Evolutionary conservation across 2,113 vertebrate genomes (phyloP), one percentile per base, ranked within the genome.

Genomic region (Nothobranchius kuhntae): DNA sequence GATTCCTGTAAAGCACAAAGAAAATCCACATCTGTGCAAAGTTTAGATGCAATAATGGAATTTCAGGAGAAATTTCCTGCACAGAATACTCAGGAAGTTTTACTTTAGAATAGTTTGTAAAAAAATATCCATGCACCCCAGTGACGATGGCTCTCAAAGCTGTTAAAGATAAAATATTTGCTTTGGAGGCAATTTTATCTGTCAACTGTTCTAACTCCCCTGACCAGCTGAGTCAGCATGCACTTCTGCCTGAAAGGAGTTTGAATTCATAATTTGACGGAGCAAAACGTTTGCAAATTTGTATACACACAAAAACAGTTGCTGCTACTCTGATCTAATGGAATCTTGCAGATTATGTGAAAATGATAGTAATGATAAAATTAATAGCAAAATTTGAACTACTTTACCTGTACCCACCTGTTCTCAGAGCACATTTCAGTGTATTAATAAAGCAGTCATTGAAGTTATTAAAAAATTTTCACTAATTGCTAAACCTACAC

Each of bases 21-120:
- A 17, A 52, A 57, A 46, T 7, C 52, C 53, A 14, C 59, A 17
- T 45, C n/a, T 51, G 7, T 17, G 15, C 7, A 17, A 40, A 2
- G 26, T 35, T 30, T 44, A 30, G 56, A 65, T 36, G 36, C 15
- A n/a, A 46, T 21, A 44, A 2, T 3, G 17, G n/a, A 14, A 71
- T 44, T 63, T 53, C 3, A 52, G 30, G 17, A 21, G 12, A 40
- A 30, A 48, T 71, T 53, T 24, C 47, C 53, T 65, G 46, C 30
- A n/a, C 17, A 30, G 9, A 53, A 13, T 26, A 36, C 21, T 10
- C n/a, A 6, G 36, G 53, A 30, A 14, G 9, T 55, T 9, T 55
- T 38, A 36, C 1, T 9, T 26, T 50, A 44, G 24, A 17, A 35
- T 2, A 1, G 7, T 12, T 21, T 24, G 42, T 53, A 12, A 47